These are phyloP conservation scores for Ostrea denselamellosa DNA, from an alignment of 1,140 invertebrate genomes.

Conservation along the genomic window DNA sequence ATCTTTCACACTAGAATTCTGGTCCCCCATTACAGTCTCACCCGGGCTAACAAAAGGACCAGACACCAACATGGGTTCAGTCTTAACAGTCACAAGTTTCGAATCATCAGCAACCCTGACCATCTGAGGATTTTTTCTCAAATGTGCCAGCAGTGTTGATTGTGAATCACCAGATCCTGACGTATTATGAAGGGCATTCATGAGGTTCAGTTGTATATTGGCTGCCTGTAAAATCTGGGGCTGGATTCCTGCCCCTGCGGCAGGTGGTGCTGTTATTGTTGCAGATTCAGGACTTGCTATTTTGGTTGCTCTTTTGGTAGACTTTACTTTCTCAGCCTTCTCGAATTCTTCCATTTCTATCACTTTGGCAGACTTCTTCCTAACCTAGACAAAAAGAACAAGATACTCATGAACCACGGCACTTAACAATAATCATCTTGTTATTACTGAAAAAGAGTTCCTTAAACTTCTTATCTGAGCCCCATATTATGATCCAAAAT, in stretches of 20 bases:
- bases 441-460: no score
- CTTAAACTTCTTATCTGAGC: no score
- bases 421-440: no score
- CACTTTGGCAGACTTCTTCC: constrained; percentile 96
- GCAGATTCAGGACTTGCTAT: background rate
- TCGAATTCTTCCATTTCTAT: constrained; percentile 90
- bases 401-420: background rate
- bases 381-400: constrained; percentile 79
- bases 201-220: constrained; percentile 44
- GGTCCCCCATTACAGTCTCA: constrained; percentile 4
- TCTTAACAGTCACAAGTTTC: background rate
- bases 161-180: background rate
- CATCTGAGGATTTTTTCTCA: constrained; percentile 28
- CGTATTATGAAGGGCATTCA: constrained; percentile 33
- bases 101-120: constrained; percentile 30
- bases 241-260: background rate
- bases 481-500: no score
- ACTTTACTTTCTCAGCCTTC: constrained; percentile 84
- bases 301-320: constrained; percentile 60
- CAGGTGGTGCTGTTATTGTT: background rate
- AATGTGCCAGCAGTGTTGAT: background rate
- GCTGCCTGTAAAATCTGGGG: constrained; percentile 38
- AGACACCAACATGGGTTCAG: background rate
- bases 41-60: background rate
- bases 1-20: constrained; percentile 38